phyloP scores from a whole-genome alignment of 2,797 vertebrate species.

The Spinus pinus region DNA sequence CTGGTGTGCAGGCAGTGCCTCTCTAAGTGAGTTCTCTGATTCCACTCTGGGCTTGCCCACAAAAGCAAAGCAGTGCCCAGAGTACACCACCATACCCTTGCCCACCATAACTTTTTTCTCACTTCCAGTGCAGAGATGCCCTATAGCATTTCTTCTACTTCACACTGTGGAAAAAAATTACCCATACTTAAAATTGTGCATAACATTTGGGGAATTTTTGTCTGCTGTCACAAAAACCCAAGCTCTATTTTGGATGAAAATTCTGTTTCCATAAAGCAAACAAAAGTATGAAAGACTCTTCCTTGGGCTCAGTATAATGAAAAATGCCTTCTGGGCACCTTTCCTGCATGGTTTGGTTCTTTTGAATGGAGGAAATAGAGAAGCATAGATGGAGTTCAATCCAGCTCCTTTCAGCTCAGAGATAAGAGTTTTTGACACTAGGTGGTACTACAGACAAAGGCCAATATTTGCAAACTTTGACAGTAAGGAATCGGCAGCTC shows the following conservation, averaged over 20 bases:
- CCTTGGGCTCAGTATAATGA: not conserved
- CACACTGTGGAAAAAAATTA: not conserved
- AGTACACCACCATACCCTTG: not conserved
- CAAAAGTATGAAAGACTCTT: not conserved
- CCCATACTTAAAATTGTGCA: not conserved
- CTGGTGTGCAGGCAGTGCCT: not conserved
- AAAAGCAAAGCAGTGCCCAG: not conserved
- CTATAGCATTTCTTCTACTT: not conserved
- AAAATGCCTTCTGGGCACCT: not conserved
- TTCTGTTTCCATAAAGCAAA: not conserved
- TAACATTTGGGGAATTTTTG: not conserved
- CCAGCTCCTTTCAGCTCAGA: not conserved
- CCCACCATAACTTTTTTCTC: not conserved
- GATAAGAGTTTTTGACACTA: constrained; percentile 51
- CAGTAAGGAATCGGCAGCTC: not conserved
- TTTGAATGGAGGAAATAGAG: not conserved
- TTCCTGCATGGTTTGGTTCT: not conserved
- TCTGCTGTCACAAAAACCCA: not conserved
- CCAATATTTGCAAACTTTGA: not conserved
- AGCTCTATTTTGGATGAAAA: not conserved
- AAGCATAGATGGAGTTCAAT: not conserved
- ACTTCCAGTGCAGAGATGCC: not conserved
- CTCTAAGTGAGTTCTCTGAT: not conserved
- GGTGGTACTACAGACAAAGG: constrained; percentile 66
- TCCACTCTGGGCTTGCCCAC: not conserved